These are phyloP conservation scores for Siphonodentalium dalli DNA, from an alignment of 2,888 invertebrate genomes.

Conservation along the genomic window DNA sequence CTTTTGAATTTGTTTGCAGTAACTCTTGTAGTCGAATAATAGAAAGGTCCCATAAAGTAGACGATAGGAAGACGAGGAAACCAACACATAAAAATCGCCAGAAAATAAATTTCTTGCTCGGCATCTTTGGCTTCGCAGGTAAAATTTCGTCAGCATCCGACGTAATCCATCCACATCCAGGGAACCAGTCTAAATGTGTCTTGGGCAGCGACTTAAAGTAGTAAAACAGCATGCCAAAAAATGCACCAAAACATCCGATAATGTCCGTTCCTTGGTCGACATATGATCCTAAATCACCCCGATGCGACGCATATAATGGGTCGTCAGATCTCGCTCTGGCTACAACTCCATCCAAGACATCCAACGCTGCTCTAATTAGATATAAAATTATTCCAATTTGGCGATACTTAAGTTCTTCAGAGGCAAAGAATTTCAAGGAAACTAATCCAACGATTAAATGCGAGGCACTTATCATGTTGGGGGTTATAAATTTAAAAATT, in stretches of 20 bases:
- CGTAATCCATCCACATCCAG: too few relatives aligned
- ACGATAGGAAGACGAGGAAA: slow-evolving; percentile 37
- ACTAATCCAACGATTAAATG: slow-evolving; percentile 80
- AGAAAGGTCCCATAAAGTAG: slow-evolving; percentile 54
- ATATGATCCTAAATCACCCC: slow-evolving; percentile 81
- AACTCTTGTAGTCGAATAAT: too few relatives aligned
- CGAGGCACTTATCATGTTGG: slow-evolving; percentile 82
- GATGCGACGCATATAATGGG: slow-evolving; percentile 52
- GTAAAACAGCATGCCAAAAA: slow-evolving; percentile 66
- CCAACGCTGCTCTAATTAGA: slow-evolving; percentile 82
- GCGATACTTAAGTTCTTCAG: slow-evolving; percentile 76
- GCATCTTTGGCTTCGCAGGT: too few relatives aligned
- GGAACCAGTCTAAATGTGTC: too few relatives aligned
- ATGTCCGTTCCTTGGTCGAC: slow-evolving; percentile 85
- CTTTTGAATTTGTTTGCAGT: too few relatives aligned
- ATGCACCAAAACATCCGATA: slow-evolving; percentile 69
- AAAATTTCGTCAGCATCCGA: too few relatives aligned
- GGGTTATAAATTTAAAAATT: slow-evolving; percentile 72
- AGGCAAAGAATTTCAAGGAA: slow-evolving; percentile 79
- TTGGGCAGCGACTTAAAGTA: slow-evolving; percentile 39
- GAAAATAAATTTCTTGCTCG: slow-evolving; percentile 44
- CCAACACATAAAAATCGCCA: slow-evolving; percentile 48
- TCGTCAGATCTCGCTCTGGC: slow-evolving; percentile 73
- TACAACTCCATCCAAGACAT: slow-evolving; percentile 86
- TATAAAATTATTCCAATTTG: slow-evolving; percentile 80